These are phyloP conservation scores for Catharus ustulatus DNA, from an alignment of 2,797 vertebrate species.

Conservation along the genomic window DNA sequence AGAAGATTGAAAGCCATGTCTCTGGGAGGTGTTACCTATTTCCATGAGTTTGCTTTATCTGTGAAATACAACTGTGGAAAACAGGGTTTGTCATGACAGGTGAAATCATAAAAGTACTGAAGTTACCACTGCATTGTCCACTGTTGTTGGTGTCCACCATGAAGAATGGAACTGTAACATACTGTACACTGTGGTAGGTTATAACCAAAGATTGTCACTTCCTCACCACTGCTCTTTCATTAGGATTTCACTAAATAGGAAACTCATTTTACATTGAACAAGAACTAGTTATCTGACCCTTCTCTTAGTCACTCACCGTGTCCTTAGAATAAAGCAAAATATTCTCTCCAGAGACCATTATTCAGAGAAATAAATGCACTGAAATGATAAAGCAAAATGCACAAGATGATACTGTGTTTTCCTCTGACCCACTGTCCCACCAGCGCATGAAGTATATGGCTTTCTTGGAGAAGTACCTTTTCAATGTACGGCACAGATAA, in stretches of 20 bases:
- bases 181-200: not conserved
- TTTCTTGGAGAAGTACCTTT: not conserved
- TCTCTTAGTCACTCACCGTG: not conserved
- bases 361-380: not conserved
- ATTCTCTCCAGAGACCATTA: not conserved
- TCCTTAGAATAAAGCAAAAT: not conserved
- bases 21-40: not conserved
- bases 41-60: not conserved
- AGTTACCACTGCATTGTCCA: not conserved
- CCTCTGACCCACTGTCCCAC: not conserved
- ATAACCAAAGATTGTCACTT: not conserved
- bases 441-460: not conserved
- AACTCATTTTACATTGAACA: not conserved
- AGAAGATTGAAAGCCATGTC: not conserved
- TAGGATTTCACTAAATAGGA: not conserved
- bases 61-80: constrained; percentile 3
- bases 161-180: not conserved
- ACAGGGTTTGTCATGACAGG: not conserved
- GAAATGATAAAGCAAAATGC: not conserved
- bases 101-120: not conserved
- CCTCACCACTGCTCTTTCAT: not conserved
- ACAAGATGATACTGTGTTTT: not conserved
- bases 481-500: not conserved
- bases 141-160: not conserved
- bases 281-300: not conserved